Conservation (phyloP, 2,113 vertebrate genomes). For the Girardinichthys multiradiatus region DNA sequence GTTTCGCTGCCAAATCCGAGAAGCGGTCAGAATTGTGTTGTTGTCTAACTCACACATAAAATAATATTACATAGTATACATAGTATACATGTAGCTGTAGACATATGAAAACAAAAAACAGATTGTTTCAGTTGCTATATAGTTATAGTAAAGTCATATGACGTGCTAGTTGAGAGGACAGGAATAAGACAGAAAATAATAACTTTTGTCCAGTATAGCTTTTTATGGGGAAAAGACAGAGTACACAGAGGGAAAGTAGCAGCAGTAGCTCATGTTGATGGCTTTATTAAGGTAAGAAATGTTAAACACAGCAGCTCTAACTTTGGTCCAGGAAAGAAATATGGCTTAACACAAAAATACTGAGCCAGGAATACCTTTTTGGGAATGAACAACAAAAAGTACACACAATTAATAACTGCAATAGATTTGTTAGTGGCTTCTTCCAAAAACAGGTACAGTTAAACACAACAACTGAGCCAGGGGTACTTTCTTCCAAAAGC, state of each 20-base stretch:
- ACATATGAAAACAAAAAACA: not conserved
- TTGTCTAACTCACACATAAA: too few species aligned
- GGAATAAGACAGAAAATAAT: not conserved
- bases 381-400: not conserved
- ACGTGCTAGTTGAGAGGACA: not conserved
- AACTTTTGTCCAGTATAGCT: not conserved
- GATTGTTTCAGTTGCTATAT: not conserved
- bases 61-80: too few species aligned
- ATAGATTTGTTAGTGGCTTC: too few species aligned
- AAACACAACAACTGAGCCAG: too few species aligned
- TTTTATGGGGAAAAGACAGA: not conserved
- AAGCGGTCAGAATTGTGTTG: conserved; percentile 88
- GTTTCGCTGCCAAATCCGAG: conserved; percentile 98
- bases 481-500: not conserved
- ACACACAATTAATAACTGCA: too few species aligned
- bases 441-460: too few species aligned
- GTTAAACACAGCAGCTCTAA: too few species aligned
- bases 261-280: not conserved
- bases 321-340: too few species aligned
- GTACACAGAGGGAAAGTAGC: too few species aligned
- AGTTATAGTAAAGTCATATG: not conserved
- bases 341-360: not conserved
- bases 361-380: not conserved
- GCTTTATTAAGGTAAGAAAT: not conserved
- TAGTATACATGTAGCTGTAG: too few species aligned